These are phyloP conservation scores for Pterocles gutturalis DNA, from an alignment of 2,113 vertebrate species.

Conservation along the genomic window DNA sequence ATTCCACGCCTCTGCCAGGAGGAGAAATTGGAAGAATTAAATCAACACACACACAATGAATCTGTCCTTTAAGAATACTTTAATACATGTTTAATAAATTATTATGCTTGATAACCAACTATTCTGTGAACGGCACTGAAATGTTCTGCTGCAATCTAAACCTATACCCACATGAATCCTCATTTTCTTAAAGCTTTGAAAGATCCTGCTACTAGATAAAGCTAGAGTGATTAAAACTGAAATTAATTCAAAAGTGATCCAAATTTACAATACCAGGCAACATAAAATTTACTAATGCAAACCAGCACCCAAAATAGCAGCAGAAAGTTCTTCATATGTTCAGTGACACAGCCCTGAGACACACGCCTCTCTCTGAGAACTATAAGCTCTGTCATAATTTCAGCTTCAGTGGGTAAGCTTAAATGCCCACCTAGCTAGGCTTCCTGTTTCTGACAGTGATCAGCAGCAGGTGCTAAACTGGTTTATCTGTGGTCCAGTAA, in stretches of 20 bases:
- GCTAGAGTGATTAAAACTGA: not conserved
- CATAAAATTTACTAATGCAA: not conserved
- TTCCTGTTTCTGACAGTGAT: not conserved
- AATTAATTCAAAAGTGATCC: not conserved
- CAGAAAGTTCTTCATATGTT: not conserved
- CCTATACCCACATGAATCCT: not conserved
- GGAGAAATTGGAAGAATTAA: slow-evolving; percentile 16
- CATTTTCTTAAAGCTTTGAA: not conserved
- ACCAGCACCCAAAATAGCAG: not conserved
- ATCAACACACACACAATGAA: not conserved
- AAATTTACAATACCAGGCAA: not conserved
- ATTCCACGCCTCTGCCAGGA: slow-evolving; percentile 80
- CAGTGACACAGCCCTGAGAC: not conserved
- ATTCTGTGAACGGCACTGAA: not conserved
- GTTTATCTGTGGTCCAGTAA: not conserved
- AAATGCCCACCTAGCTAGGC: not conserved
- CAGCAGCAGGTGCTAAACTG: not conserved
- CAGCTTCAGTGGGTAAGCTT: not conserved
- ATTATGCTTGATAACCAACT: not conserved
- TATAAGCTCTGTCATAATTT: not conserved
- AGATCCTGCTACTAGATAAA: not conserved
- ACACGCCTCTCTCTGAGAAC: not conserved
- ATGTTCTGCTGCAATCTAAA: not conserved
- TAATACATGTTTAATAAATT: not conserved
- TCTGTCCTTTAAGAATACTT: not conserved